phyloP scores from a whole-genome alignment of 2,888 invertebrate genomes.

The Chydorus sphaericus region DNA sequence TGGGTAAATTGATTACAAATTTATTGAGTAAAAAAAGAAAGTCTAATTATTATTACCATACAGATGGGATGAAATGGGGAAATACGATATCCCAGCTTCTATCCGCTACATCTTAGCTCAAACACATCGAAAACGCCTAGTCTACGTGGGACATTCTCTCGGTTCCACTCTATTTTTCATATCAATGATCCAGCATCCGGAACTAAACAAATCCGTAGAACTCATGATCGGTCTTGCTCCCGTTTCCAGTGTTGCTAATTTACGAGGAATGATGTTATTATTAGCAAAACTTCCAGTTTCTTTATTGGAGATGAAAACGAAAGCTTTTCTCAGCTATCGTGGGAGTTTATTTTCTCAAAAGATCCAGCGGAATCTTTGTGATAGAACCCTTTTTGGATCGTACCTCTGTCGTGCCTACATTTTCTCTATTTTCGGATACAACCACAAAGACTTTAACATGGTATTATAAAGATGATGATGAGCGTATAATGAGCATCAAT shows the following conservation, averaged over 20 bases:
- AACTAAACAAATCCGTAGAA: constrained; percentile 21
- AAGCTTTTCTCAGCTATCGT: too few species aligned
- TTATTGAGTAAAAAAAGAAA: too few species aligned
- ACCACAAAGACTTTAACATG: constrained; percentile 29
- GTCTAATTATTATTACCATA: not conserved
- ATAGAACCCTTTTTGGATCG: not conserved
- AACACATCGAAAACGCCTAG: constrained; percentile 37
- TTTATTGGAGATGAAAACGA: too few species aligned
- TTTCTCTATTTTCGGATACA: constrained; percentile 20
- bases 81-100: constrained; percentile 40
- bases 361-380: not conserved
- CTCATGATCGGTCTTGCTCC: constrained; percentile 25
- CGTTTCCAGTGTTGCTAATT: constrained; percentile 24
- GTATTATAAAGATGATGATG: too few species aligned
- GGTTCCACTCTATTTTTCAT: constrained; percentile 34
- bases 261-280: too few species aligned
- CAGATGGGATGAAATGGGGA: constrained; percentile 34
- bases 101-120: constrained; percentile 34
- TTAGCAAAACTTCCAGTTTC: too few species aligned
- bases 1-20: too few species aligned
- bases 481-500: too few species aligned
- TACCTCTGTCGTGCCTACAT: not conserved
- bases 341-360: too few species aligned
- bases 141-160: constrained; percentile 43
- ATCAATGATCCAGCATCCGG: constrained; percentile 19